Evolutionary conservation across 2,113 vertebrate genomes (phyloP), one percentile per base, ranked within the genome.

Genomic region (Aegotheles bennettii): DNA sequence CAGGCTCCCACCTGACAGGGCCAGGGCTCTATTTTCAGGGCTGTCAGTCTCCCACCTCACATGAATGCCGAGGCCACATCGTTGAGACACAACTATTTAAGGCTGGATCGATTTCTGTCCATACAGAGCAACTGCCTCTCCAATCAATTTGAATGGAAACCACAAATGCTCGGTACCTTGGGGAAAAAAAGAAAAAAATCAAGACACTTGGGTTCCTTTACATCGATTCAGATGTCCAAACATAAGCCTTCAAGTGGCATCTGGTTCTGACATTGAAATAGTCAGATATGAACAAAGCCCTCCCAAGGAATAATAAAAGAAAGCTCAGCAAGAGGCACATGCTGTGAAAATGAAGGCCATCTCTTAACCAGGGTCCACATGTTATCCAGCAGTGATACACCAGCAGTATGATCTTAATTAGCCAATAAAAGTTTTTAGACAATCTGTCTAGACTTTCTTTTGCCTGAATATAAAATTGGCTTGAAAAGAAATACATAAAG

Each of bases 371-470:
- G 68, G 71, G 57, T 59, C 82, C 50, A 64, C 53, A 2, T 3
- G 63, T 51, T 84, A 45, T 26, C 90, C 87, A 92, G 93, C 64
- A 90, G 78, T 26, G 76, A 78, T 40, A 47, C 6, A 77, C 61
- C 93, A 94, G 93, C 68, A 90, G 36, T 81, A 81, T 78, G 54
- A 96, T 79, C 95, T 93, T 78, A 94, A 90, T 93, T 96, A 96
- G 87, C 61, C 70, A 60, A 67, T 83, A 96, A 95, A 97, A 90
- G n/a, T 84, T 81, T 84, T 94, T 95, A 96, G 92, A 94, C 57
- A 60, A 88, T 95, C 77, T 92, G 90, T 96, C 94, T 97, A 96
- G 94, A 96, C 90, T 96, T 91, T 83, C 73, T 91, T 70, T 86
- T 84, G 54, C 69, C 47, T 59, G 69, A 45, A 42, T 91, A 92